Base-by-base conservation (phyloP, 2,797 vertebrate genomes). In the Hipposideros larvatus region DNA sequence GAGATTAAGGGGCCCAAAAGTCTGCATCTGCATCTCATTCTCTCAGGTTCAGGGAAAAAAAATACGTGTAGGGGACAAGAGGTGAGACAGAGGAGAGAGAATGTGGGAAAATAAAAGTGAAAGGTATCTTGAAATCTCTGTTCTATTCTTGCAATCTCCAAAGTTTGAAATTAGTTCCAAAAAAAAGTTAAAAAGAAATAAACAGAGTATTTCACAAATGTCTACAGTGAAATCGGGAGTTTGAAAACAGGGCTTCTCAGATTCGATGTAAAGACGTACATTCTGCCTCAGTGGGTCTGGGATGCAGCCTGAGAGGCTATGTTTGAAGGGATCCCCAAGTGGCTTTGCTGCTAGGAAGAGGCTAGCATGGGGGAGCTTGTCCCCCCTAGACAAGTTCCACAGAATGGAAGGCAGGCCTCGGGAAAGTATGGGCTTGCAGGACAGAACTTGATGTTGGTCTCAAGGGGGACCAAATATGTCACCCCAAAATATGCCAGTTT, bases 151-250 rank as follows among this genome's bases (percentile, higher is more conserved):
- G 21, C 34, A 53, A 57, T 46, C 31, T 80, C 15, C 48, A n/a
- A 74, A 87, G 19, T 41, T 46, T 87, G 41, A 80, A 74, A 75
- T 87, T 51, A 83, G 68, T 66, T 57, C 41, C n/a, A 66, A 59
- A 82, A 8, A 82, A 95, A 95, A 79, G 22, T 82, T 75, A 86
- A 94, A 85, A 78, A 51, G 48, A 51, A 51, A 75, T 31, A 61
- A 59, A 28, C 8, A 68, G 43, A 75, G 15, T 68, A 88, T 41
- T 43, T 92, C 1, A 34, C 91, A 91, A 82, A 31, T 9, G 28
- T 71, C 53, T 70, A 61, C 57, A 80, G 24, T 8, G 37, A 37
- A 71, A 71, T 68, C 48, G 24, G 18, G 46, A 66, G 48, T 80
- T 48, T 80, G 24, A 57, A 57, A 87, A 59, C 10, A 16, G 14